A percentile compares a stretch with the other conserved stretches of the same genome.
phyloP scores from a whole-genome alignment of 2,888 invertebrate species.

The Rhorus exstirpatorius region DNA sequence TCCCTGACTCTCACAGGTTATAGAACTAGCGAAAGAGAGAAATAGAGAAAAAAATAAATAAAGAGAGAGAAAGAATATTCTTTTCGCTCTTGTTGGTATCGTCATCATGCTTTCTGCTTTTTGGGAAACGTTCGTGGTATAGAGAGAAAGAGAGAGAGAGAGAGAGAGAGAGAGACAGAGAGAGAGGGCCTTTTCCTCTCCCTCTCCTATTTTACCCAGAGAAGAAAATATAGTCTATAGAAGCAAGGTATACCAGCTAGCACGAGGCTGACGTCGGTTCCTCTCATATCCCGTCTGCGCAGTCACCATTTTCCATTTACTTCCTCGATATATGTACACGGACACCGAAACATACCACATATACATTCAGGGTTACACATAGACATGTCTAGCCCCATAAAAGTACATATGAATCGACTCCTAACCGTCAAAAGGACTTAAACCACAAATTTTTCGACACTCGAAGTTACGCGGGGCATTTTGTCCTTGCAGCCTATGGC shows the following conservation, averaged over 20 bases:
- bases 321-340: constrained; percentile 4
- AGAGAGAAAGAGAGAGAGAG: constrained; percentile 19
- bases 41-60: neutral
- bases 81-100: constrained; percentile 41
- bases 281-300: constrained; percentile 74
- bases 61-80: constrained; percentile 23
- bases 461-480: too few relatives aligned
- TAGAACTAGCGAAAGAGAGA: constrained; percentile 11
- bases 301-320: constrained; percentile 56
- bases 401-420: neutral
- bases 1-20: constrained; percentile 58
- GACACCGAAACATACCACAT: neutral
- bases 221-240: constrained; percentile 13
- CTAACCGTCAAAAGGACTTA: neutral
- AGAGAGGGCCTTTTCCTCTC: constrained; percentile 59
- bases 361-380: neutral
- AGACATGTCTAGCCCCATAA: neutral
- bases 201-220: constrained; percentile 46
- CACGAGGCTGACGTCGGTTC: constrained; percentile 26
- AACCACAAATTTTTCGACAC: neutral
- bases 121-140: constrained; percentile 42
- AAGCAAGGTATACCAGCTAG: constrained; percentile 33
- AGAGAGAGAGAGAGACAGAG: constrained; percentile 11
- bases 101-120: constrained; percentile 76
- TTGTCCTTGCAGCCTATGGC: too few relatives aligned